Evolutionary conservation across 2,113 vertebrate genomes (phyloP), one percentile per base, ranked within the genome.

Genomic region (Montifringilla adamsi): DNA sequence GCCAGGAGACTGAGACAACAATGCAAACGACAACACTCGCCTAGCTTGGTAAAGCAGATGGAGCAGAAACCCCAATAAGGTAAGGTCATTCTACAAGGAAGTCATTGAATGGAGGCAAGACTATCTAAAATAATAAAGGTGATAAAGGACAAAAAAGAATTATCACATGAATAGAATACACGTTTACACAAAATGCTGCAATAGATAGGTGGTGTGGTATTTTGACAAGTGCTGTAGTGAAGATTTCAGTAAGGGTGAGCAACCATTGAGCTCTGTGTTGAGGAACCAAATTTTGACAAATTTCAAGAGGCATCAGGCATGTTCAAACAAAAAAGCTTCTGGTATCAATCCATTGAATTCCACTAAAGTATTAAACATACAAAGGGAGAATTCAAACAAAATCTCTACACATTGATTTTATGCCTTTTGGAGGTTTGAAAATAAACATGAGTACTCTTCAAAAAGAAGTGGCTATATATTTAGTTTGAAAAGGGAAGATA

Each of bases 1-100:
- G 86, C 91, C 94, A 89, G 74, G 89, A 92, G 95, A 89, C 91
- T 87, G 89, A 92, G 78, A 89, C 87, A 96, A 70, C 73, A 89
- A 75, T 89, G 91, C 84, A 84, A 94, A 81, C 11, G 8, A 60
- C 35, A 84, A 19, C 73, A 37, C 64, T 89, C 67, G 80, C 43
- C 47, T 59, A 30, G 69, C 52, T 81, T 41, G 13, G 49, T 63
- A 56, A 53, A 84, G 52, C 73, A 84, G 83, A 84, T 89, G 73
- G 83, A 89, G 60, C 41, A 84, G 83, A 87, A 88, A 78, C 64
- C 80, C 63, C 84, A 81, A 84, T 87, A 90, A 75, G 24, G 83
- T 84, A 79, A 94, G 94, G 80, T 93, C 91, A 87, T 87, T 89
- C 47, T 86, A 63, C 0, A 11, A 87, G 76, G 50, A 81, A 89